Evolutionary conservation across 2,797 vertebrate genomes (phyloP).

Genomic region (Rhodeus uyekii): DNA sequence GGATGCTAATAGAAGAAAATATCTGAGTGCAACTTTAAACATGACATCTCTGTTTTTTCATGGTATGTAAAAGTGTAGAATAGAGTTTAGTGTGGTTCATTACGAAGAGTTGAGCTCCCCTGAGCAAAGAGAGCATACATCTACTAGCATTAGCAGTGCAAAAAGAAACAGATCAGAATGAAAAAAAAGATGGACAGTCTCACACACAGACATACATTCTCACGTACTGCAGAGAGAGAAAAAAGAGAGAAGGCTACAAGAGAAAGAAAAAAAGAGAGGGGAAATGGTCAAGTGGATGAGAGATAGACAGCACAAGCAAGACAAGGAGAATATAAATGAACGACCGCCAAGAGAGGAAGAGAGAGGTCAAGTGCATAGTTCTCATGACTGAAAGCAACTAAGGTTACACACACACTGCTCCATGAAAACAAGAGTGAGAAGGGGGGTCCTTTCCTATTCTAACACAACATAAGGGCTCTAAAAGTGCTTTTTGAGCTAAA

Average conservation of each 20-base stretch:
- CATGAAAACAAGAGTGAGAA: conserved; percentile 65
- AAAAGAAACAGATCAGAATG: conserved; percentile 64
- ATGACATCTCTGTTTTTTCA: background rate
- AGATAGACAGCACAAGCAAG: conserved; percentile 51
- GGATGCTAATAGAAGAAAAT: background rate
- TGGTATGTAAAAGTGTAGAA: background rate
- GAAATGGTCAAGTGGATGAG: conserved; percentile 38
- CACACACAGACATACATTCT: conserved; percentile 72
- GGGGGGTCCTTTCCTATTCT: conserved; percentile 48
- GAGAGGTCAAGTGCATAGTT: conserved; percentile 45
- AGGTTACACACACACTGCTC: conserved; percentile 66
- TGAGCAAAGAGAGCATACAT: conserved; percentile 74
- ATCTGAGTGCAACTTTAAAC: conserved; percentile 18
- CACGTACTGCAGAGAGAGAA: conserved; percentile 54
- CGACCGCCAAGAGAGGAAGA: conserved; percentile 13
- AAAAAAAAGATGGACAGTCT: conserved; percentile 50
- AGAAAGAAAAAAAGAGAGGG: conserved; percentile 39
- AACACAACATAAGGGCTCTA: conserved; percentile 31
- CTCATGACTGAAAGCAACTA: conserved; percentile 60
- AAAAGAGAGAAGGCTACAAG: conserved; percentile 34
- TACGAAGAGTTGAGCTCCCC: conserved; percentile 76
- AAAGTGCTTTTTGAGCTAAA: background rate
- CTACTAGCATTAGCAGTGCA: conserved; percentile 70
- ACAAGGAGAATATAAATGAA: conserved; percentile 24
- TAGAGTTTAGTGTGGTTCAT: background rate